Conservation (phyloP, 2,888 invertebrate genomes). For the Tyria jacobaeae region DNA sequence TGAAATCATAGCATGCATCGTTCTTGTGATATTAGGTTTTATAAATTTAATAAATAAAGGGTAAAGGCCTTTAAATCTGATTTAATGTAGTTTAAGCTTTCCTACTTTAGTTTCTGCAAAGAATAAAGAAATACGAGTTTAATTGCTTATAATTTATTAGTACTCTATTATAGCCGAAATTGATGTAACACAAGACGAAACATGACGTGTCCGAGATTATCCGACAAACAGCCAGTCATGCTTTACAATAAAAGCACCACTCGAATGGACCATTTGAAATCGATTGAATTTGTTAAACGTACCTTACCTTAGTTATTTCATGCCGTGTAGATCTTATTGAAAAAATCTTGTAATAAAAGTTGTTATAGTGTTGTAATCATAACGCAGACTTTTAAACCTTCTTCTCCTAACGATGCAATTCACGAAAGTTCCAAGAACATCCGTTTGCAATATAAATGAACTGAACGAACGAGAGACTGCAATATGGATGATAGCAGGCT, state of each 20-base stretch:
- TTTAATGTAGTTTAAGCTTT: not conserved
- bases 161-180: conserved; percentile 31
- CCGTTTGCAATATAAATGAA: conserved; percentile 73
- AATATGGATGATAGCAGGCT: conserved; percentile 69
- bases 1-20: conserved; percentile 39
- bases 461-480: conserved; percentile 64
- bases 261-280: conserved; percentile 57
- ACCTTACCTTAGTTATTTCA: conserved; percentile 50
- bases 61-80: not conserved
- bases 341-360: conserved; percentile 27
- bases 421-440: conserved; percentile 59
- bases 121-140: not conserved
- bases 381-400: conserved; percentile 32
- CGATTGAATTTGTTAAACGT: conserved; percentile 63
- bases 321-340: conserved; percentile 48
- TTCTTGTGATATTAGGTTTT: conserved; percentile 17
- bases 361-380: conserved; percentile 6
- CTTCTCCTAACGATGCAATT: conserved; percentile 48
- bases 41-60: conserved; percentile 5
- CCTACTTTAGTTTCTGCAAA: not conserved
- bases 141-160: conserved; percentile 15
- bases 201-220: conserved; percentile 48
- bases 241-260: conserved; percentile 63
- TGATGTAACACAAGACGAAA: conserved; percentile 48
- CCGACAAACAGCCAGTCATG: conserved; percentile 63